Percentiles rank a stretch among this genome's conserved stretches.
phyloP scores from a whole-genome alignment of 35 echinoderm and acorn worm species.

The Anneissia japonica region DNA sequence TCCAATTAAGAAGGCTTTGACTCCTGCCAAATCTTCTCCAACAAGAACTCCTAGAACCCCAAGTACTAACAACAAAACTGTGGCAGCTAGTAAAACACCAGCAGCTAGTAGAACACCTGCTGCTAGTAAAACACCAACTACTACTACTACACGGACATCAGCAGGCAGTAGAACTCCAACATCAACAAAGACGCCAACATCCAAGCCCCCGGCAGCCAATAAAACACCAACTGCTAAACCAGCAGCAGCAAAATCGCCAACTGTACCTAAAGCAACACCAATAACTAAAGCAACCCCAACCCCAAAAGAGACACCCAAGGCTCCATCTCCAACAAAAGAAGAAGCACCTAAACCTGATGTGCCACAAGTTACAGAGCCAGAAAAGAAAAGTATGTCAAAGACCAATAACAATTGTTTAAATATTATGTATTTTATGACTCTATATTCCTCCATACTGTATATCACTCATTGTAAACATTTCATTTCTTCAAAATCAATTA shows the following conservation, averaged over 20 bases:
- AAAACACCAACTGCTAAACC: background rate
- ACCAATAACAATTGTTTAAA: too few relatives aligned
- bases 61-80: background rate
- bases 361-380: background rate
- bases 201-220: background rate
- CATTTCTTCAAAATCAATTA: too few relatives aligned
- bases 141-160: background rate
- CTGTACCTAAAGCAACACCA: background rate
- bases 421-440: too few relatives aligned
- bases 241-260: background rate
- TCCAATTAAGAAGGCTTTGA: conserved; percentile 16
- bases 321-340: background rate
- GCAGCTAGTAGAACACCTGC: background rate
- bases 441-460: too few relatives aligned
- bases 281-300: background rate
- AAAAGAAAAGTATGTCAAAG: background rate
- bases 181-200: background rate
- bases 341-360: background rate
- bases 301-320: background rate
- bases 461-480: too few relatives aligned
- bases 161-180: background rate
- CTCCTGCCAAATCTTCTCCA: background rate
- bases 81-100: background rate
- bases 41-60: background rate
- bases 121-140: background rate